Base-by-base conservation (phyloP, 2,888 invertebrate genomes). In the Nineta flava region DNA sequence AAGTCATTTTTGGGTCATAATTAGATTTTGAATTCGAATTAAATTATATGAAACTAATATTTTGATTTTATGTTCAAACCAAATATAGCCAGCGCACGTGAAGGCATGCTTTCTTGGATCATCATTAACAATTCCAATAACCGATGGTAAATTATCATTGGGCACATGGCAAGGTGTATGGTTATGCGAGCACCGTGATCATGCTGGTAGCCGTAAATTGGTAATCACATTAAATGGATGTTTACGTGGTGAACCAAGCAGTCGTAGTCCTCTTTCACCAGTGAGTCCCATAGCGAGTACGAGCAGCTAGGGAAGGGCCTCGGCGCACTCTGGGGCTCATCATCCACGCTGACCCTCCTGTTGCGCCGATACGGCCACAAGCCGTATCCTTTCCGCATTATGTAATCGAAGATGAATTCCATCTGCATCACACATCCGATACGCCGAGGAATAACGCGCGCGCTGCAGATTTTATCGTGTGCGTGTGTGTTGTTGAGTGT, bases 81-180 rank as follows among this genome's bases (percentile, higher is more conserved):
- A 26, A 26, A 26, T 26, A 7, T 72, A 95, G 95, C 95, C 96
- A 51, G 95, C 94, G 57, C 95, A 96, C 67, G 92, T 94, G 60
- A 96, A 96, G 72, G 92, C 95, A 54, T 91, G 93, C 68, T 92
- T 96, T 70, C 76, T 96, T 64, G 95, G 96, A 60, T 91, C 93
- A 57, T 92, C 91, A 57, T 74, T 96, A 65, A 93, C 91, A 62
- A 88, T 96, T 67, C 95, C 95, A 57, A 92, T 96, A 66, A 91
- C 93, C 58, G 91, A 95, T 63, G 95, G 95, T 60, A 90, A 91
- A 70, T 74, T 95, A 62, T 91, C 92, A 65, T 74, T 95, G 62
- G 95, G 95, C 59, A 93, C 92, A 61, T 96, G 95, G 95, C 95
- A 95, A 73, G 95, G 96, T 55, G 86, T 96, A 57, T 96, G 95